Conservation (phyloP, 2,888 invertebrate genomes). For the Geotrupes spiniger region DNA sequence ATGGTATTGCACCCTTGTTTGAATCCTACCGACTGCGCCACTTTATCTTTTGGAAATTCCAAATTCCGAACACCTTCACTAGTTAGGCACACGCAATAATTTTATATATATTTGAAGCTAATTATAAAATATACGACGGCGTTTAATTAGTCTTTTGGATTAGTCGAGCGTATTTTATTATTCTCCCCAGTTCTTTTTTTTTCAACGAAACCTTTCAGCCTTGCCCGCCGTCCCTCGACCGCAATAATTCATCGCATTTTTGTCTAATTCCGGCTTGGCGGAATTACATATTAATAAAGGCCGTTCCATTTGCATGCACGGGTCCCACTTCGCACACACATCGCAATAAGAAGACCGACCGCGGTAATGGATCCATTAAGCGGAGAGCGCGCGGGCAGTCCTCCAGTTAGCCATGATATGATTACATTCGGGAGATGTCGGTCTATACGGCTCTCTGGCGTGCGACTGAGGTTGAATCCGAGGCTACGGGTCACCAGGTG, state of each 20-base stretch:
- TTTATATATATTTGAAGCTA: too few relatives aligned
- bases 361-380: constrained; percentile 47
- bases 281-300: constrained; percentile 43
- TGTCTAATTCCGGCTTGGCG: constrained; percentile 33
- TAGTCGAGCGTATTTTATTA: too few relatives aligned
- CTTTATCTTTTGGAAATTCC: too few relatives aligned
- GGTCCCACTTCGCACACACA: constrained; percentile 37
- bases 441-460: constrained; percentile 47
- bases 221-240: constrained; percentile 25
- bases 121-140: too few relatives aligned
- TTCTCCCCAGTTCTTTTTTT: too few relatives aligned
- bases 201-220: too few relatives aligned
- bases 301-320: constrained; percentile 43
- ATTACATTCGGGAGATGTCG: constrained; percentile 43
- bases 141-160: too few relatives aligned
- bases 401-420: constrained; percentile 40
- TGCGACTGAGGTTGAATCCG: constrained; percentile 44
- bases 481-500: constrained; percentile 51
- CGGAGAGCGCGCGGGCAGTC: constrained; percentile 35
- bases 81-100: too few relatives aligned
- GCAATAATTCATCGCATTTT: constrained; percentile 35
- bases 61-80: too few relatives aligned
- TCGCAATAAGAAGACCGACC: constrained; percentile 40
- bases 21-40: too few relatives aligned
- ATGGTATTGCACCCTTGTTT: too few relatives aligned